Evolutionary conservation across 2,888 invertebrate genomes (phyloP), one percentile per base, ranked within the genome.

Genomic region (Pterostichus madidus): DNA sequence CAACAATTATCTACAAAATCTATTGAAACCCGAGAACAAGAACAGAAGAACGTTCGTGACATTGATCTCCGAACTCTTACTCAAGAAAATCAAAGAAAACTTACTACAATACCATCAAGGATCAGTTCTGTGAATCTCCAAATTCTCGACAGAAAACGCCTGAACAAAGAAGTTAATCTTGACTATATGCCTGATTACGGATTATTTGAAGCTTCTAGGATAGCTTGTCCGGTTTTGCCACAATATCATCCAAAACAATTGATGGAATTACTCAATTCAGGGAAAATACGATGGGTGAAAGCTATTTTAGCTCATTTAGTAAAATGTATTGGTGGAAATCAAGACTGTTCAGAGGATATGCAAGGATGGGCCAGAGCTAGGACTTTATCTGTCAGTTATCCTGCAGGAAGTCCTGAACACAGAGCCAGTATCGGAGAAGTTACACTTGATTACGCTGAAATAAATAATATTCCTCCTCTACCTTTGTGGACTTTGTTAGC

Each of bases 171-270:
- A 77, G 86, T 85, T 4, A 89, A 90, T 85, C 89, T 94, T 84
- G 96, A 97, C 88, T 96, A 97, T 88, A 96, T 97, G 96, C 97
- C 97, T 0, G 97, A 97, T 90, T 97, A 97, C 87, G 98, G 98
- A 0, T 90, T 99, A 77, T 99, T 99, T 90, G 99, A 99, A 90
- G 99, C 99, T 0, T 97, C 98, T 5, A 93, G 98, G 84, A 96
- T 99, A 88, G 98, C 99, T 0, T 99, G 98, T 87, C 99, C 99
- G 0, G 98, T 99, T 56, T 91, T 99, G 84, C 99, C 99, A 0
- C 99, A 99, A 88, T 99, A 99, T 89, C 99, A 99, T 91, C 99
- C 99, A 0, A 99, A 99, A 88, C 99, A 99, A 88, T 91, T 99
- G 46, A 99, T 99, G 96, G 99, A 99, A 88, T 91, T 99, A 52